These are phyloP conservation scores for Sphaeridia pumilis DNA, from an alignment of 2,888 invertebrate species.

Conservation along the genomic window DNA sequence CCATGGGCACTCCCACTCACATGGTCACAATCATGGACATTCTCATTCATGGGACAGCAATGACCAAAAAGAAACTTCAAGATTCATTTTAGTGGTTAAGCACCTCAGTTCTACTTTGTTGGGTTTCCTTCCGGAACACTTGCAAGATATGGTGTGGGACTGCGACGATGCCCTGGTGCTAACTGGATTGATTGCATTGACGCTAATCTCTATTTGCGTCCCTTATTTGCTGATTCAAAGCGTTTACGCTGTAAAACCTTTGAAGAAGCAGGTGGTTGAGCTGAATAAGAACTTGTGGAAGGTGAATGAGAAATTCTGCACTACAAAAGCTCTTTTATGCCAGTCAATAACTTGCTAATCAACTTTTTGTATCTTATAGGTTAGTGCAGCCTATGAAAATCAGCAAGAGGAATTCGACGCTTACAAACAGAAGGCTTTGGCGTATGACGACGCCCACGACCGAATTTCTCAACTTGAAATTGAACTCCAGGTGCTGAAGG, in stretches of 20 bases:
- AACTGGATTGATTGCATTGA: slow-evolving; percentile 35
- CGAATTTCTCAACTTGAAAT: slow-evolving; percentile 31
- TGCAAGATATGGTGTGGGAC: slow-evolving; percentile 35
- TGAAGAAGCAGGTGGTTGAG: slow-evolving; percentile 35
- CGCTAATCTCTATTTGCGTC: slow-evolving; percentile 34
- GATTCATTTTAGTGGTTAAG: slow-evolving; percentile 26
- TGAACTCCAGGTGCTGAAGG: slow-evolving; percentile 27
- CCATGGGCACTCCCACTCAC: slow-evolving; percentile 3
- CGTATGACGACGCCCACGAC: slow-evolving; percentile 32
- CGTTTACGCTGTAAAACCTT: slow-evolving; percentile 23
- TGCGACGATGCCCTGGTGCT: slow-evolving; percentile 35
- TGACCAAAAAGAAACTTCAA: too few relatives aligned
- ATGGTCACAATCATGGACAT: not conserved
- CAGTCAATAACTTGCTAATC: too few relatives aligned
- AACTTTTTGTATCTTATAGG: too few relatives aligned
- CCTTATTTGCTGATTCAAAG: slow-evolving; percentile 34
- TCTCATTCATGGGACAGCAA: slow-evolving; percentile 1
- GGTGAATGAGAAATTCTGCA: too few relatives aligned
- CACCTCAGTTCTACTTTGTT: slow-evolving; percentile 33
- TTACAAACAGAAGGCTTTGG: slow-evolving; percentile 35
- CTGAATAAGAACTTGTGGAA: slow-evolving; percentile 35
- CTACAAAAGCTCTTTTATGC: not conserved
- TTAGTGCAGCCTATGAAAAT: slow-evolving; percentile 34
- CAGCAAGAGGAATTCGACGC: slow-evolving; percentile 35
- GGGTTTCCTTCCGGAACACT: slow-evolving; percentile 31